Base-by-base conservation (phyloP, 2,797 vertebrate genomes). In the Sphenopsis melanotis region DNA sequence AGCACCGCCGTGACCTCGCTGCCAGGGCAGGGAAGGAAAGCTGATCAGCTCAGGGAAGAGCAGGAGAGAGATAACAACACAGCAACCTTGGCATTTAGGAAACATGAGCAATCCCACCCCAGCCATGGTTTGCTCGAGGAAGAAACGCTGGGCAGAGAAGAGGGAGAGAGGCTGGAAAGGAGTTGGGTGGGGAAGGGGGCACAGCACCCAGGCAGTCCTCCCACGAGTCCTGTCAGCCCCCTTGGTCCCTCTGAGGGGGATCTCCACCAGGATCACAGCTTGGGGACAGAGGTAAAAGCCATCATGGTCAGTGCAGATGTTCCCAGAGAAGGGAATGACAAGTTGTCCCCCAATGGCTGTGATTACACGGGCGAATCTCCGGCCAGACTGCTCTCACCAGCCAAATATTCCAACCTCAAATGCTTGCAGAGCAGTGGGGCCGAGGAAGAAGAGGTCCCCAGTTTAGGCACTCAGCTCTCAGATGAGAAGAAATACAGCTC, bases 31-130 rank as follows among this genome's bases (percentile, higher is more conserved):
- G 69, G 18, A 41, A 94, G 69, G 94, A 94, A 93, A 96, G 89
- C 72, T 91, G 96, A 95, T 77, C 93, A 82, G 94, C 92, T 66
- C 13, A 1, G 52, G 44, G 68, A 77, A 12, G 77, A 83, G 76
- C 57, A 49, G 37, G 89, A 95, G 44, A 87, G 81, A 87, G 92
- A 95, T 91, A 96, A 81, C 96, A 89, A 83, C 86, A 95, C 93
- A 80, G 47, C 47, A 18, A 95, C 97, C 87, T 90, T 97, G 96
- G 95, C 96, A 92, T 96, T 97, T 89, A 83, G 91, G 90, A 97
- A 97, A 74, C 90, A 83, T 24, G 94, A 94, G 75, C 93, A 96
- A 69, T 94, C 96, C 81, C 92, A 39, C 14, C 66, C 83, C 66
- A 92, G 72, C 76, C 17, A 5, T 30, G 65, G 95, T 50, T 86